Evolutionary conservation across 2,888 invertebrate species (phyloP), one percentile per base, ranked within the genome.

Genomic region (Subacronicta megacephala): DNA sequence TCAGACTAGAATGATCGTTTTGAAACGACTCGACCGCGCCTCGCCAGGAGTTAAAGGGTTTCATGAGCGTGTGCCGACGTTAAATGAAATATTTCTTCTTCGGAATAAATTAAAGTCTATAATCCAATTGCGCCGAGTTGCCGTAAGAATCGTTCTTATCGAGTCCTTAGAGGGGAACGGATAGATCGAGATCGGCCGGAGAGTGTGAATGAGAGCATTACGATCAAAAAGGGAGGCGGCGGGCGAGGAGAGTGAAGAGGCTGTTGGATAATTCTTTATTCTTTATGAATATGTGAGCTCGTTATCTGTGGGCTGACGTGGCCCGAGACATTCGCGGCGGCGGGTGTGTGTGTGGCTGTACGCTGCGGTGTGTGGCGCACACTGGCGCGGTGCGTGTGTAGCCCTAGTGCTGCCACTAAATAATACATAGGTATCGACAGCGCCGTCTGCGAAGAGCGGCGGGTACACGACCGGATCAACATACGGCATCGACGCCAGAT

Each of bases 241-340:
- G 76, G 80, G 82, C 79, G 84, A 84, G 85, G 69, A 78, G 87
- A 76, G 87, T 78, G 84, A 87, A 82, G 82, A 83, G 83, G 85
- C 82, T 83, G 90, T 88, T 83, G 90, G 92, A 90, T 93, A 91
- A 93, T 93, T 93, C 90, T 93, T 94, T 94, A 93, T 93, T 91
- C 90, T 94, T 92, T 94, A 94, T 94, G 94, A 94, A 94, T 93
- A 94, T 94, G 93, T 92, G 91, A 92, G 91, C 89, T 93, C 90
- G 93, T 92, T 93, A 93, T 92, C 90, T 91, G 77, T 73, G 84
- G 80, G 82, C 81, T 90, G 92, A 90, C 87, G 91, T 83, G 84
- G 87, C 84, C 79, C 80, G 85, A 86, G 84, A 83, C 81, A 82
- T 82, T 83, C 69, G 80, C 80, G 87, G 82, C 46, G 86, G 81